Conservation (phyloP, 2,888 invertebrate genomes). For the Furcula furcula region DNA sequence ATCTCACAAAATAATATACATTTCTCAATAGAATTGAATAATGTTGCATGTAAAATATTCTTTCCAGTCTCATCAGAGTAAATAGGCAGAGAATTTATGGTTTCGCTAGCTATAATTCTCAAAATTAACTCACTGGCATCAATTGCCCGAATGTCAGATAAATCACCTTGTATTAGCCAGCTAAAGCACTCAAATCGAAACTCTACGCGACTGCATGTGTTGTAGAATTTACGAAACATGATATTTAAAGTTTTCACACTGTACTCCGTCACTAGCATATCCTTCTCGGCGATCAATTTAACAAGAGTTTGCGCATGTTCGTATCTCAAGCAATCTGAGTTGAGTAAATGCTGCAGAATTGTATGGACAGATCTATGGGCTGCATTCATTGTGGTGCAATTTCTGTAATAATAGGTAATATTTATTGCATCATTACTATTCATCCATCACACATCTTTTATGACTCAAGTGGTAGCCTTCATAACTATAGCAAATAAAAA, state of each 20-base stretch:
- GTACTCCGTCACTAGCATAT: slow-evolving; percentile 57
- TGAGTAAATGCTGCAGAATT: slow-evolving; percentile 54
- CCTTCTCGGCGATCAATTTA: slow-evolving; percentile 63
- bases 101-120: slow-evolving; percentile 56
- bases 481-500: too few relatives aligned
- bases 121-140: slow-evolving; percentile 45
- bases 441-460: too few relatives aligned
- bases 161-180: slow-evolving; percentile 53
- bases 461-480: too few relatives aligned
- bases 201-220: slow-evolving; percentile 51
- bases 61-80: slow-evolving; percentile 8
- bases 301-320: slow-evolving; percentile 52
- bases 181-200: slow-evolving; percentile 46
- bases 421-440: background rate
- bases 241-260: slow-evolving; percentile 54
- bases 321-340: slow-evolving; percentile 45
- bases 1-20: slow-evolving; percentile 64
- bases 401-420: slow-evolving; percentile 44
- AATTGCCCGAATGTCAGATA: slow-evolving; percentile 28
- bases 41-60: slow-evolving; percentile 38
- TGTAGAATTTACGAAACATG: slow-evolving; percentile 56
- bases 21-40: slow-evolving; percentile 55
- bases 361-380: slow-evolving; percentile 54
- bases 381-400: slow-evolving; percentile 43
- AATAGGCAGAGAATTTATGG: slow-evolving; percentile 29